Evolutionary conservation across 2,888 invertebrate species (phyloP), one percentile per base, ranked within the genome.

Genomic region (Hyles lineata): DNA sequence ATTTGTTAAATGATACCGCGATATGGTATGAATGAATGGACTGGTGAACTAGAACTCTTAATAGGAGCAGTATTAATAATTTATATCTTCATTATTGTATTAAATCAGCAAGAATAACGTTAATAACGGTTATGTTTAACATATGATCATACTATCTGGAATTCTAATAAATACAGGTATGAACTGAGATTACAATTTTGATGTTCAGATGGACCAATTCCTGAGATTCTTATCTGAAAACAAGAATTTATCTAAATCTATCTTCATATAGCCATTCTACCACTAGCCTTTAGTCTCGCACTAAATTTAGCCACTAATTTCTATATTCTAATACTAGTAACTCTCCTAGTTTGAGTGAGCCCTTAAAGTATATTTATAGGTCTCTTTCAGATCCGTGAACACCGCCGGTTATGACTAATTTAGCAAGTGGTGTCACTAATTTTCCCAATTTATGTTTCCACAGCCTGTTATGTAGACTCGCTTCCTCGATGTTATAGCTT

Each of bases 401-500:
- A 74, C 58, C 67, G 76, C 74, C 71, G 74, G 67, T 78, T 78
- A 75, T 75, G 72, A 61, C 71, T 71, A 73, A 60, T 72, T 74
- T 76, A 74, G 73, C 72, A 70, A 70, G 59, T 76, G 73, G 35
- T 73, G 70, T 52, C 71, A 72, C 69, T 52, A 69, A 73, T 77
- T 78, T 72, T 52, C 58, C 4, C 32, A 71, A 73, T 72, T 74
- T 74, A 74, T 78, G 73, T 69, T 72, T 73, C 72, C 69, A 74
- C 63, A 69, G 23, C 23, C 67, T 50, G 2, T 67, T 67, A 67
- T 67, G 67, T 67, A 23, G 50, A 50, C 23, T 67, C 15, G 67
- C 50, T 67, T 67, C 67, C 67, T 50, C 23, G 23, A 43, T 17
- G 50, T 67, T 23, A 67, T 67, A 50, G 50, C 55, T 8, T 5